Evolutionary conservation across 2,888 invertebrate genomes (phyloP).

Genomic region (Archaeoteleia sp.): DNA sequence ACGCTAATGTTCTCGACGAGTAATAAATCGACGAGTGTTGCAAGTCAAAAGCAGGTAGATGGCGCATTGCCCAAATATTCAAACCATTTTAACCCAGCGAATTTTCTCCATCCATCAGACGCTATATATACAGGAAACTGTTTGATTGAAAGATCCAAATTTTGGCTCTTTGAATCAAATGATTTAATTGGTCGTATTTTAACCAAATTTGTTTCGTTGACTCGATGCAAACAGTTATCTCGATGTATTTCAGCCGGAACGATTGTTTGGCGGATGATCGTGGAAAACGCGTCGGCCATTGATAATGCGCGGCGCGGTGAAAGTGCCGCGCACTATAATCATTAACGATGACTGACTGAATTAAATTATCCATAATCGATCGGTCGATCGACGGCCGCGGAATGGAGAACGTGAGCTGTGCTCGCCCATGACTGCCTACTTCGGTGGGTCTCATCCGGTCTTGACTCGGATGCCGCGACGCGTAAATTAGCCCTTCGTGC

Average conservation of each 20-base stretch:
- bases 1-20: conserved; percentile 56
- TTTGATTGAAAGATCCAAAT: too few relatives aligned
- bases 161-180: too few relatives aligned
- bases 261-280: conserved; percentile 33
- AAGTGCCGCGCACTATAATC: conserved; percentile 62
- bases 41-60: conserved; percentile 59
- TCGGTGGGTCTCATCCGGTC: conserved; percentile 58
- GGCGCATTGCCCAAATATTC: conserved; percentile 63
- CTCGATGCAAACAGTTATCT: too few relatives aligned
- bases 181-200: too few relatives aligned
- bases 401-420: conserved; percentile 62
- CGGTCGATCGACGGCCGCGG: conserved; percentile 59
- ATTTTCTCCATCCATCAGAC: conserved; percentile 54
- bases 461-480: conserved; percentile 41
- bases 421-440: conserved; percentile 51
- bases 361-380: conserved; percentile 71
- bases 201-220: too few relatives aligned
- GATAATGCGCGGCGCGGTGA: conserved; percentile 27
- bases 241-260: too few relatives aligned
- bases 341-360: conserved; percentile 69
- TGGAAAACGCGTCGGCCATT: conserved; percentile 46
- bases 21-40: conserved; percentile 57
- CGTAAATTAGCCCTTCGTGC: conserved; percentile 49
- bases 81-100: conserved; percentile 57
- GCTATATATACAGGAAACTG: conserved; percentile 21